Percentiles rank a stretch among this genome's conserved stretches.
These are phyloP conservation scores for Zelostemma sp. DNA, from an alignment of 1,140 invertebrate species.

Conservation along the genomic window DNA sequence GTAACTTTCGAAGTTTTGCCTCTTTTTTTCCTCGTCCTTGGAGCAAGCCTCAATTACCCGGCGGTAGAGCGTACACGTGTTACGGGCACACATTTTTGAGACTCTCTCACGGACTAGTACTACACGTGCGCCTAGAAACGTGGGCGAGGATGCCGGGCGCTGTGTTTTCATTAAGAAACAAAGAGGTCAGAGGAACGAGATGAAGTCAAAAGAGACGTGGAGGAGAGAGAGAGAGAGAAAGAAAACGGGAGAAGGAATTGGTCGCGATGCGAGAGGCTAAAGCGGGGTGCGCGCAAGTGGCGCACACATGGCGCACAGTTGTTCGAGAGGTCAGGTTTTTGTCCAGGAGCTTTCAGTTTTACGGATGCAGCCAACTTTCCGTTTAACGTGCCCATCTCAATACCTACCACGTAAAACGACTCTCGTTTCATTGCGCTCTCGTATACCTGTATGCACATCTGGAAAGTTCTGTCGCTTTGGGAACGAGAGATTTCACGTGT, in stretches of 20 bases:
- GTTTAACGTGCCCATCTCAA: conserved; percentile 39
- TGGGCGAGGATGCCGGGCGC: conserved; percentile 33
- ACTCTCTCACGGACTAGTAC: conserved; percentile 19
- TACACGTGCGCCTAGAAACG: conserved; percentile 30
- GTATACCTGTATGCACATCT: too few relatives aligned
- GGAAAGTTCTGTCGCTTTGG: too few relatives aligned
- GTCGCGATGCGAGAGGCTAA: conserved; percentile 28
- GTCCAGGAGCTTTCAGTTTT: conserved; percentile 61
- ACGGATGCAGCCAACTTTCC: conserved; percentile 54
- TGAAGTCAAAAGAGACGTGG: conserved; percentile 40
- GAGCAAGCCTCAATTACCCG: conserved; percentile 31
- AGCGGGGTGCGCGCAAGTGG: conserved; percentile 62
- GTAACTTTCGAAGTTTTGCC: conserved; percentile 21
- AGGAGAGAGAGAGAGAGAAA: conserved; percentile 35
- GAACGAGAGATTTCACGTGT: too few relatives aligned
- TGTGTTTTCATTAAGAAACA: conserved; percentile 46
- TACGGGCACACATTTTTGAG: conserved; percentile 29
- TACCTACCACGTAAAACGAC: conserved; percentile 31
- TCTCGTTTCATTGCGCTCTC: conserved; percentile 25
- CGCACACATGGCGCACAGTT: conserved; percentile 69
- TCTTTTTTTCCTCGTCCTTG: conserved; percentile 37
- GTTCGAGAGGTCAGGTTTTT: conserved; percentile 70
- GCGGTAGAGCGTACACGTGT: conserved; percentile 35
- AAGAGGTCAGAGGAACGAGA: conserved; percentile 39
- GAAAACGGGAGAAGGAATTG: conserved; percentile 28